A percentile compares a stretch with the other conserved stretches of the same genome.
phyloP scores from a whole-genome alignment of 92 coral and sea anemone species.

The Desmophyllum pertusum region DNA sequence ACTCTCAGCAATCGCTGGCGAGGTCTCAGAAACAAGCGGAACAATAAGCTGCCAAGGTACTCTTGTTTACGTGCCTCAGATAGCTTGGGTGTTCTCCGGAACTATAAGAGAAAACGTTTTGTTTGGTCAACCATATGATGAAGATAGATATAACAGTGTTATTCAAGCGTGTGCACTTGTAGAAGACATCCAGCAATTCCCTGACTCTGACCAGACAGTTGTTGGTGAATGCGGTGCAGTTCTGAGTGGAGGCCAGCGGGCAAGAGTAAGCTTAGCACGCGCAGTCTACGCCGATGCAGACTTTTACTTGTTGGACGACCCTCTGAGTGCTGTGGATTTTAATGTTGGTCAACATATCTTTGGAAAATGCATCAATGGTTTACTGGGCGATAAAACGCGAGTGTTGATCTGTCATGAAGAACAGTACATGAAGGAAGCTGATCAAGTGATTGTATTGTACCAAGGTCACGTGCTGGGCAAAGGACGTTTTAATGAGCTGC shows the following conservation, averaged over 20 bases:
- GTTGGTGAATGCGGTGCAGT: constrained; percentile 22
- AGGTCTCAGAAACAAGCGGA: not conserved
- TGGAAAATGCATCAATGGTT: not conserved
- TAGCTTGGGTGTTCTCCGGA: constrained; percentile 18
- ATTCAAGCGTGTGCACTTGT: not conserved
- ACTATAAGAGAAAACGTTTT: constrained; percentile 4
- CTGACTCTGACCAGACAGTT: constrained; percentile 13
- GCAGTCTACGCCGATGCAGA: constrained; percentile 24
- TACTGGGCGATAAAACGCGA: not conserved
- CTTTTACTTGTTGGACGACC: constrained; percentile 11
- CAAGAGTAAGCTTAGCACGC: constrained; percentile 20
- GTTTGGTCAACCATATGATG: not conserved
- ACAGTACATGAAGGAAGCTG: not conserved
- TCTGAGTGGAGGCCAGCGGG: constrained; percentile 29
- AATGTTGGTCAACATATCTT: constrained; percentile 26
- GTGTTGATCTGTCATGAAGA: not conserved
- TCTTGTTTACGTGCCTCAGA: constrained; percentile 15
- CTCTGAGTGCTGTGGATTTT: constrained; percentile 18
- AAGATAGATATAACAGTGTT: not conserved
- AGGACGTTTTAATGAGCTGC: not conserved
- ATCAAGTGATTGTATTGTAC: constrained; percentile 14
- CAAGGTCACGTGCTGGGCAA: not conserved
- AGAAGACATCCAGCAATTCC: constrained; percentile 13
- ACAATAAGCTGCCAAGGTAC: not conserved
- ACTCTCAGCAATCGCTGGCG: constrained; percentile 11